Evolutionary conservation across 2,888 invertebrate species (phyloP), one percentile per base, ranked within the genome.

Genomic region (Meandrusa payeni): DNA sequence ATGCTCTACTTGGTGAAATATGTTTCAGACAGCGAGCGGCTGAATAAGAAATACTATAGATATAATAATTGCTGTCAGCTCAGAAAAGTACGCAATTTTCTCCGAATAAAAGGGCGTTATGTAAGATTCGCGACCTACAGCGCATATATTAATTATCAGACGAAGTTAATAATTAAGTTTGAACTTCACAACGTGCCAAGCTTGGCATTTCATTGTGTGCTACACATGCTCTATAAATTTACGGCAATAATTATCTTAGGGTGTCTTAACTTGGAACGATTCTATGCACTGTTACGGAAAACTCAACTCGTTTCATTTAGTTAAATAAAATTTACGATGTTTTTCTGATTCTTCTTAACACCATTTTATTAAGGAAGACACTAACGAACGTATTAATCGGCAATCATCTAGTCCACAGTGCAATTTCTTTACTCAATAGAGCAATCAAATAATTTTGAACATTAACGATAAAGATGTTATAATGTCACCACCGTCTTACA

Each of bases 91-190:
- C 46, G 22, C 15, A 43, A 32, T 33, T 32, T 46, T 28, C 15
- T 17, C n/a, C 36, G 27, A 53, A 55, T 51, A 45, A 38, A 33
- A 26, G 28, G 20, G 40, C 51, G 48, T 54, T 48, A 54, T 55
- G 49, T 52, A 51, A 50, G 58, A 59, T 64, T 64, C 66, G 63
- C 54, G 54, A 52, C 51, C 71, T 68, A 60, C 56, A 56, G 54
- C 54, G 60, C 56, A 60, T 65, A 75, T 77, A 77, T 80, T 76
- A 76, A 80, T 79, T 77, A 76, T 74, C 72, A 68, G 67, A 61
- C 57, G 56, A 76, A 80, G 62, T 82, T 76, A 67, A 74, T 80
- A 74, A 80, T 80, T 76, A 79, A 78, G 72, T 79, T 76, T 69
- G 64, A 73, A 79, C 64, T 80, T 76, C 36, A 59, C 55, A 62